Conservation (phyloP, 2,113 vertebrate genomes). For the Myiagra hebetior region DNA sequence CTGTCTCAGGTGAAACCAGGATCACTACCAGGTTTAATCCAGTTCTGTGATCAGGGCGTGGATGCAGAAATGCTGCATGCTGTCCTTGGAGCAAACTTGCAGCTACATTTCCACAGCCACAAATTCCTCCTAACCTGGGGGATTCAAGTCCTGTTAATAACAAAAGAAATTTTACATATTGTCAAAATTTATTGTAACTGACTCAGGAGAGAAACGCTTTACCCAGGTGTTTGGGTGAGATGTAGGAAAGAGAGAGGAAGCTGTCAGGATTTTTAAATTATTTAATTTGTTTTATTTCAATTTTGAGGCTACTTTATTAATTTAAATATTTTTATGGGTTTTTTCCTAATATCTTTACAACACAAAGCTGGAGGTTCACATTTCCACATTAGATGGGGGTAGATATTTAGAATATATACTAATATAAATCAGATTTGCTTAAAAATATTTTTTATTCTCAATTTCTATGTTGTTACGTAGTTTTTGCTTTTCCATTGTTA, state of each 20-base stretch:
- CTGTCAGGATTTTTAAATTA: fast-evolving
- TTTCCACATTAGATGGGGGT: neutral
- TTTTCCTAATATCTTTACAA: neutral
- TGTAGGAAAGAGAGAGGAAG: neutral
- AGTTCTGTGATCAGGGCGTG: neutral
- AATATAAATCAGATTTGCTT: neutral
- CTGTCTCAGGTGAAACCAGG: neutral
- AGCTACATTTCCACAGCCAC: neutral
- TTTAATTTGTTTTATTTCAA: neutral
- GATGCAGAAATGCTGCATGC: fast-evolving
- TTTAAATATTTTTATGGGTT: neutral
- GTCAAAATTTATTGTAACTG: neutral
- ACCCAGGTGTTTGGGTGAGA: neutral
- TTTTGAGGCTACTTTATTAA: neutral
- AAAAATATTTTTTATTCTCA: neutral
- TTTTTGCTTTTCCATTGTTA: constrained; percentile 35
- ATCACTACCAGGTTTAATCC: neutral
- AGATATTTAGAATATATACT: neutral
- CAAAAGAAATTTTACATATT: neutral
- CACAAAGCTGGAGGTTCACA: neutral
- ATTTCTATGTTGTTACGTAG: neutral
- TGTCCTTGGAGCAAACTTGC: neutral
- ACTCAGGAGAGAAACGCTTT: neutral
- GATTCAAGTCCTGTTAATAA: neutral
- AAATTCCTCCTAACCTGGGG: neutral